Evolutionary conservation across 2,888 invertebrate genomes (phyloP), one percentile per base, ranked within the genome.

Genomic region (Papilio demoleus): DNA sequence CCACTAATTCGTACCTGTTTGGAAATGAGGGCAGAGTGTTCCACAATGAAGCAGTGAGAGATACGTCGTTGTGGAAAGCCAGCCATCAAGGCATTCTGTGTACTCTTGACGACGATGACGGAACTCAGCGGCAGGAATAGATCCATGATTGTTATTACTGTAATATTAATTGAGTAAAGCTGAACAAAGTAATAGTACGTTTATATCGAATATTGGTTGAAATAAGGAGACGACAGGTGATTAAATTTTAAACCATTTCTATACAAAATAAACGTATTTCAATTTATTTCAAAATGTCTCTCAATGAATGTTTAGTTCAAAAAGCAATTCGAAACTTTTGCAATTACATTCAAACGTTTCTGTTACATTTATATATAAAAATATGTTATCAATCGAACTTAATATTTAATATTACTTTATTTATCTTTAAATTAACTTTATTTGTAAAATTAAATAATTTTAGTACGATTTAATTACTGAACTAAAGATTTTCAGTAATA

Each of bases 271-370:
- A 14, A 24, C 50, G 12, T 14, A 14, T 24, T 50, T 24, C 22
- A 12, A 24, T 19, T 47, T 47, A 47, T 24, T 50, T 24, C 22
- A 24, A 50, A 50, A 50, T 24, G 6, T 24, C 24, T 8, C 45
- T 24, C 12, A 50, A 50, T 50, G 50, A 14, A 24, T 50, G 50
- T 50, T 50, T 24, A 50, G 50, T 24, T 22, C 24, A 24, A 11
- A 50, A 50, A 50, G 24, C 50, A 50, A 50, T 50, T 50, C 14
- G 14, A 22, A 50, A 50, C 14, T 50, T 50, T 50, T 50, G 50
- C 50, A 50, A 50, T 50, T 50, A 50, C 50, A 50, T 50, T 24
- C 12, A 50, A 50, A 50, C 24, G 6, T 24, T 22, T 14, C 24
- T 1, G 17, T 24, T 24, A 22, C 4, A 50, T 50, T 45, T 19